A percentile compares a stretch with the other conserved stretches of the same genome.
These are phyloP conservation scores for Hemibagrus wyckioides DNA, from an alignment of 2,113 vertebrate species.

Conservation along the genomic window DNA sequence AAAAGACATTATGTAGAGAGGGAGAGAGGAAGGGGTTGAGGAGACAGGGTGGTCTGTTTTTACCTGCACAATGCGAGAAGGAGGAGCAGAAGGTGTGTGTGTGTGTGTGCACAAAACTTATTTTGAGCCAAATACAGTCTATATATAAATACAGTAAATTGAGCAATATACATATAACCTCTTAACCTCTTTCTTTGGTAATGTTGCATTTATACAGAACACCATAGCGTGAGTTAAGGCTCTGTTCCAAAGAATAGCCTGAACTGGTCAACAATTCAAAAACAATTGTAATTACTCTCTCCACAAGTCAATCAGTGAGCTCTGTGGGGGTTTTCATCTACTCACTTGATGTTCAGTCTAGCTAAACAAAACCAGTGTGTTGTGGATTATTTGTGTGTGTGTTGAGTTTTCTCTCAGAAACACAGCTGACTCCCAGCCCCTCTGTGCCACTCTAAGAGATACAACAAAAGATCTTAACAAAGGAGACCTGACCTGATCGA, in stretches of 20 bases:
- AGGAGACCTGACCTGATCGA: not conserved
- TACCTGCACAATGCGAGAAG: not conserved
- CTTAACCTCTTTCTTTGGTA: not conserved
- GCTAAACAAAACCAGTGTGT: not conserved
- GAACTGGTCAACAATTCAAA: not conserved
- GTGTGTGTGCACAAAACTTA: constrained; percentile 12
- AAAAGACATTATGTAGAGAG: not conserved
- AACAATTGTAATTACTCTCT: not conserved
- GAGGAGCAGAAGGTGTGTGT: not conserved
- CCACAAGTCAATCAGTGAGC: not conserved
- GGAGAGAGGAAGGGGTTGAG: not conserved
- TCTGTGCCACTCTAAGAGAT: not conserved
- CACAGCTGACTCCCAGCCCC: not conserved
- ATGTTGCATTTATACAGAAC: not conserved
- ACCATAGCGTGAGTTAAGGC: not conserved
- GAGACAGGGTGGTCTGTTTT: not conserved
- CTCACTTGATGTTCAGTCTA: not conserved
- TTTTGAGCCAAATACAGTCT: not conserved
- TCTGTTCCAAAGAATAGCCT: not conserved
- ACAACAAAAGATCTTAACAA: not conserved
- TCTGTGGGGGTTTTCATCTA: not conserved
- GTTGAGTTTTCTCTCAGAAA: not conserved
- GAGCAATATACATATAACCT: not conserved
- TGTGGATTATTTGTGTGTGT: not conserved
- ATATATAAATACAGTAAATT: not conserved